phyloP scores from a whole-genome alignment of 2,888 invertebrate genomes.

The Tyria jacobaeae region DNA sequence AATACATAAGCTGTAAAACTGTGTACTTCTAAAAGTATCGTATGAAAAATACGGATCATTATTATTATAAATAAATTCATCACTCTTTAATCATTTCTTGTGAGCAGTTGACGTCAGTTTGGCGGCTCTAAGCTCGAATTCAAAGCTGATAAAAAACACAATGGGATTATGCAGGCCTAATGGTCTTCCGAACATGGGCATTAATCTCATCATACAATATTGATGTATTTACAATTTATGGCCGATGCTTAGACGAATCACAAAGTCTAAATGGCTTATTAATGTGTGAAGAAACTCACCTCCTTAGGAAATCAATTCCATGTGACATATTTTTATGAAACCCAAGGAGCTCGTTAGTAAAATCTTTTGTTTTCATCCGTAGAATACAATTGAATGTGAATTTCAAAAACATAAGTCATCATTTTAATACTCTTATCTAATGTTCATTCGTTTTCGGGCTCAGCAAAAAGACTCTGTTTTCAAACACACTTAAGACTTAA shows the following conservation, averaged over 20 bases:
- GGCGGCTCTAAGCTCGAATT: constrained; percentile 69
- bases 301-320: constrained; percentile 64
- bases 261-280: constrained; percentile 83
- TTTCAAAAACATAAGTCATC: constrained; percentile 79
- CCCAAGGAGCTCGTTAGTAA: constrained; percentile 77
- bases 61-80: constrained; percentile 71
- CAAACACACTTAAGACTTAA: constrained; percentile 57
- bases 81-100: constrained; percentile 71
- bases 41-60: constrained; percentile 28
- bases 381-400: constrained; percentile 85
- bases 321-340: constrained; percentile 80
- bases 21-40: constrained; percentile 3
- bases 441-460: constrained; percentile 53
- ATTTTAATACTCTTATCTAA: constrained; percentile 72
- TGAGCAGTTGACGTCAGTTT: constrained; percentile 71
- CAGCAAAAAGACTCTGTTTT: constrained; percentile 63
- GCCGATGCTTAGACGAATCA: constrained; percentile 74
- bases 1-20: background rate
- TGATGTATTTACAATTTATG: constrained; percentile 84
- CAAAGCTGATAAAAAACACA: constrained; percentile 77
- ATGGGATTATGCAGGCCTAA: constrained; percentile 83
- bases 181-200: constrained; percentile 84
- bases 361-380: constrained; percentile 73
- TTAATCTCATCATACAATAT: constrained; percentile 85
- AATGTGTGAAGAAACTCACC: constrained; percentile 85